Evolutionary conservation across 2,113 vertebrate genomes (phyloP).

Genomic region (Natator depressus): DNA sequence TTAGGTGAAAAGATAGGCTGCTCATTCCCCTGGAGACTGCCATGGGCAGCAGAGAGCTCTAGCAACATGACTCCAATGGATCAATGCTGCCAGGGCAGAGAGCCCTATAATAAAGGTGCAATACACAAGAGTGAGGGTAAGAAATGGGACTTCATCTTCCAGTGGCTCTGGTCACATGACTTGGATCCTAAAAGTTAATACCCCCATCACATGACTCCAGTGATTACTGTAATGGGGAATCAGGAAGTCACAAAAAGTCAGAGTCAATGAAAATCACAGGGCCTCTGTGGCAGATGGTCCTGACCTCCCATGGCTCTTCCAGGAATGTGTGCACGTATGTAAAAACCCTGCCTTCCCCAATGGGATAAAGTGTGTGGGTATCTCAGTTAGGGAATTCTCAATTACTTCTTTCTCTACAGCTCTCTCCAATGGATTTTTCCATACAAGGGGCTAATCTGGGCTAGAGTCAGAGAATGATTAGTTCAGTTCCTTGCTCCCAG

Average conservation of each 20-base stretch:
- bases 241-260: neutral
- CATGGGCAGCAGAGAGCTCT: neutral
- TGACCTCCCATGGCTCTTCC: neutral
- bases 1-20: accelerated
- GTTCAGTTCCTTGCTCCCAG: neutral
- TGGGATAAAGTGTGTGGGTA: neutral
- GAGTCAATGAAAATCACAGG: neutral
- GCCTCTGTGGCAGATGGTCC: neutral
- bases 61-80: neutral
- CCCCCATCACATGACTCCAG: neutral
- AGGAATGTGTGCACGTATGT: neutral
- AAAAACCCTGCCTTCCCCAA: neutral
- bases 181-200: neutral
- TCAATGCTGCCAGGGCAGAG: neutral
- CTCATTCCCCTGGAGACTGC: accelerated
- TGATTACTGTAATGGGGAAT: neutral
- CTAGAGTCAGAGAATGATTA: neutral
- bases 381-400: neutral
- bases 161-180: neutral
- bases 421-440: neutral
- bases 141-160: neutral
- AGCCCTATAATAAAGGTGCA: neutral
- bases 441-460: neutral
- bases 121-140: neutral
- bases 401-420: neutral